phyloP scores from a whole-genome alignment of 2,113 vertebrate species.

The Ammospiza caudacuta region DNA sequence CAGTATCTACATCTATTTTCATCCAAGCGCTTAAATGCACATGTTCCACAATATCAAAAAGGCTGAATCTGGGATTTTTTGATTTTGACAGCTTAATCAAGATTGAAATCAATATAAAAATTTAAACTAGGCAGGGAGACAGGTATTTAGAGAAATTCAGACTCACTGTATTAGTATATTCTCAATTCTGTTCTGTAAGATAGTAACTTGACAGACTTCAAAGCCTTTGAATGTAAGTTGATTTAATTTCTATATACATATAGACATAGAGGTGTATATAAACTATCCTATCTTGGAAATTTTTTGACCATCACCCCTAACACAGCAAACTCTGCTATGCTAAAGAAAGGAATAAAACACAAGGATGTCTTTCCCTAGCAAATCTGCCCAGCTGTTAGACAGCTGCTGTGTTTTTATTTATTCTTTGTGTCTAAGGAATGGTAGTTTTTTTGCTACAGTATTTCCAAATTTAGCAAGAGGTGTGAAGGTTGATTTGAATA shows the following conservation, averaged over 20 bases:
- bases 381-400: not conserved
- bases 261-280: not conserved
- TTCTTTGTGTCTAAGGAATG: not conserved
- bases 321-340: not conserved
- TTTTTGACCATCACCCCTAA: rapidly evolving
- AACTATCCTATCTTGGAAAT: not conserved
- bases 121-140: not conserved
- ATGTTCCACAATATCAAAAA: not conserved
- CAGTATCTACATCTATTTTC: not conserved
- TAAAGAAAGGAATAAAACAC: not conserved
- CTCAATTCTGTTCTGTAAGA: not conserved
- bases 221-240: not conserved
- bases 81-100: not conserved
- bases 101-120: not conserved
- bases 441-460: not conserved
- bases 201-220: not conserved
- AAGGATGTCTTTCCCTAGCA: not conserved
- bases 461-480: not conserved
- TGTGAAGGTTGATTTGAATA: not conserved
- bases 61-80: not conserved
- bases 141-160: not conserved
- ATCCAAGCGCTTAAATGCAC: not conserved
- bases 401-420: not conserved
- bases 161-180: not conserved
- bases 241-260: not conserved